A percentile compares a stretch with the other conserved stretches of the same genome.
Evolutionary conservation across 1,140 invertebrate species (phyloP).

Genomic region (Aphelinus certus): DNA sequence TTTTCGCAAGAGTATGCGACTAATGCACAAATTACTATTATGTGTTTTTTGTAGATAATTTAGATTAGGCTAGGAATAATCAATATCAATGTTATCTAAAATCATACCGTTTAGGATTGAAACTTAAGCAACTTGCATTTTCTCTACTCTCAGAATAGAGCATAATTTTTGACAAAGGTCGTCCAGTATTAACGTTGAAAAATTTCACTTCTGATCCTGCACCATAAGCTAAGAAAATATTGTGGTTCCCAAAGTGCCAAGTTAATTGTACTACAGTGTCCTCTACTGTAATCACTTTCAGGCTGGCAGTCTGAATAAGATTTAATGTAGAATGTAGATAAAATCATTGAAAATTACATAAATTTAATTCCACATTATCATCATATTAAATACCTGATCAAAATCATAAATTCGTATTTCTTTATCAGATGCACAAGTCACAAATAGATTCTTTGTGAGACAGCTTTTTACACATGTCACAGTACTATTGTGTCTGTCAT

Average conservation of each 20-base stretch:
- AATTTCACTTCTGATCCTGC: slow-evolving; percentile 53
- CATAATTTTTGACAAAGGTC: slow-evolving; percentile 46
- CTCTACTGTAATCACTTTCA: slow-evolving; percentile 53
- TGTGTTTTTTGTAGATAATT: no score
- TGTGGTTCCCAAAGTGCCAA: slow-evolving; percentile 55
- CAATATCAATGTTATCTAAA: background rate
- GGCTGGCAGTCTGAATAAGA: slow-evolving; percentile 46
- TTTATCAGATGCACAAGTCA: slow-evolving; percentile 57
- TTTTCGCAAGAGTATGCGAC: no score
- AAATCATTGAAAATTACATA: no score
- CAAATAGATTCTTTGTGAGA: slow-evolving; percentile 55
- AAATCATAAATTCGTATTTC: slow-evolving; percentile 62
- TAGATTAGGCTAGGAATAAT: no score
- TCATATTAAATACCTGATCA: slow-evolving; percentile 51
- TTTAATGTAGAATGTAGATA: slow-evolving; percentile 18
- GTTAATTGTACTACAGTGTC: slow-evolving; percentile 56
- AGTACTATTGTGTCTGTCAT: slow-evolving; percentile 58
- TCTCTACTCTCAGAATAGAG: slow-evolving; percentile 51
- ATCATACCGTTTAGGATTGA: slow-evolving; percentile 59
- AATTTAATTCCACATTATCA: background rate
- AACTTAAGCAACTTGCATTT: slow-evolving; percentile 54
- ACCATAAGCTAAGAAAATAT: slow-evolving; percentile 58
- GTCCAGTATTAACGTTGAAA: slow-evolving; percentile 54
- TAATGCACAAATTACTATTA: no score
- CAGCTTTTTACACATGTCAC: slow-evolving; percentile 59